Evolutionary conservation across 2,113 vertebrate genomes (phyloP).

Genomic region (Tragelaphus buxtoni): DNA sequence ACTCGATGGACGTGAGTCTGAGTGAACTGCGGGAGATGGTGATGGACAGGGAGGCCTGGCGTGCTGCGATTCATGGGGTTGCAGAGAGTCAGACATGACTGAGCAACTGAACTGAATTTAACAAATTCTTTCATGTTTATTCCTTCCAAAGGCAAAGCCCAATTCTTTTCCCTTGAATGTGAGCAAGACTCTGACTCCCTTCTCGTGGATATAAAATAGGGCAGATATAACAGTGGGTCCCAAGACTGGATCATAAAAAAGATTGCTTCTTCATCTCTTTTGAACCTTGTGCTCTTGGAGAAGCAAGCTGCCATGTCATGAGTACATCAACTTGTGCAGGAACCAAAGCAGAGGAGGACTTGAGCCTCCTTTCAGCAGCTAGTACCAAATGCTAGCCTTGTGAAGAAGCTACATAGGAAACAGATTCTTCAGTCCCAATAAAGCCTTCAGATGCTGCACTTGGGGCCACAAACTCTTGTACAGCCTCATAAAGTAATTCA

Average conservation of each 20-base stretch:
- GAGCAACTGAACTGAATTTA: too few species aligned
- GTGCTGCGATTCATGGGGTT: too few species aligned
- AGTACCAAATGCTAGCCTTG: background rate
- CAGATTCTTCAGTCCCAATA: background rate
- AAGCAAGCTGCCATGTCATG: background rate
- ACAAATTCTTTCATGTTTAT: background rate
- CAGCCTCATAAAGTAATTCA: background rate
- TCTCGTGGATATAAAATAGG: background rate
- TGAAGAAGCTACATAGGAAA: background rate
- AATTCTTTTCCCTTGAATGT: background rate
- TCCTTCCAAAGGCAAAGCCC: background rate
- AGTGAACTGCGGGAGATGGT: too few species aligned
- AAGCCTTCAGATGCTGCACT: background rate
- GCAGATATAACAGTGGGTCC: background rate
- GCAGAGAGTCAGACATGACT: too few species aligned
- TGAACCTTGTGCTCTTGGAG: background rate
- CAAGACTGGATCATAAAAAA: background rate
- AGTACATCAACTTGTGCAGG: background rate
- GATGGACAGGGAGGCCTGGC: too few species aligned
- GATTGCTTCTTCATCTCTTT: background rate
- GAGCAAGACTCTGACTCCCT: background rate
- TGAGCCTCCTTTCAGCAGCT: background rate
- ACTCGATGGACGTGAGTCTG: too few species aligned
- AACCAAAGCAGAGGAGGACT: too few species aligned
- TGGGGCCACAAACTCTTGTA: background rate